A percentile compares a stretch with the other conserved stretches of the same genome.
These are phyloP conservation scores for Magallana gigas DNA, from an alignment of 1,140 invertebrate genomes.

Conservation along the genomic window DNA sequence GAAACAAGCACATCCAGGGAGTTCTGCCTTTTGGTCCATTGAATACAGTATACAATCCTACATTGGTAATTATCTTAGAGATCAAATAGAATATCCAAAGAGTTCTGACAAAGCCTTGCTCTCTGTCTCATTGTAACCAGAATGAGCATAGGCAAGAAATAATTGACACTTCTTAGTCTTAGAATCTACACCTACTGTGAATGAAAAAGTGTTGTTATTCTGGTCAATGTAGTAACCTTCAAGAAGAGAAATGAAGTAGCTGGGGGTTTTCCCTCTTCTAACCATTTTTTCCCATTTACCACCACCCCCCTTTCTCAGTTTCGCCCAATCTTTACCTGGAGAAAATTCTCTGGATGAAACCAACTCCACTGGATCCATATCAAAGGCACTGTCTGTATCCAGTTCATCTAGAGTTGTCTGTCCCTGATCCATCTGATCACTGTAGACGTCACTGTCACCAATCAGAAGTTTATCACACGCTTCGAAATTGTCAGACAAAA, in stretches of 20 bases:
- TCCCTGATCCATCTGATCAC: neutral
- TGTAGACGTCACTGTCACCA: slow-evolving; percentile 4
- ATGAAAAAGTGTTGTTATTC: neutral
- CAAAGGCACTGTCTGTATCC: slow-evolving; percentile 34
- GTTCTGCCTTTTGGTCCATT: no score
- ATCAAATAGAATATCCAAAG: no score
- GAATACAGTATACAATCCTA: no score
- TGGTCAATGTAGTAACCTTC: neutral
- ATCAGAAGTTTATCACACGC: slow-evolving; percentile 15
- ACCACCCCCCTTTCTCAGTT: neutral
- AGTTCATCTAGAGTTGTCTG: slow-evolving; percentile 31
- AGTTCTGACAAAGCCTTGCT: no score
- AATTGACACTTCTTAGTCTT: no score
- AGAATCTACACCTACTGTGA: neutral
- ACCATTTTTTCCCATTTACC: neutral
- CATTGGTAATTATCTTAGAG: no score
- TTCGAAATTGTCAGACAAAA: slow-evolving; percentile 13
- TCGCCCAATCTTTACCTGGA: slow-evolving; percentile 11
- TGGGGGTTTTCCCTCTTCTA: neutral
- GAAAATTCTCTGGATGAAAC: slow-evolving; percentile 22
- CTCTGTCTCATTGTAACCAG: no score
- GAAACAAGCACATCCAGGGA: no score
- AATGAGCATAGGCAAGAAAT: no score
- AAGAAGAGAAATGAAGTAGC: neutral
- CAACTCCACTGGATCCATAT: slow-evolving; percentile 15